phyloP scores from a whole-genome alignment of 2,888 invertebrate species.

The Furcula furcula region DNA sequence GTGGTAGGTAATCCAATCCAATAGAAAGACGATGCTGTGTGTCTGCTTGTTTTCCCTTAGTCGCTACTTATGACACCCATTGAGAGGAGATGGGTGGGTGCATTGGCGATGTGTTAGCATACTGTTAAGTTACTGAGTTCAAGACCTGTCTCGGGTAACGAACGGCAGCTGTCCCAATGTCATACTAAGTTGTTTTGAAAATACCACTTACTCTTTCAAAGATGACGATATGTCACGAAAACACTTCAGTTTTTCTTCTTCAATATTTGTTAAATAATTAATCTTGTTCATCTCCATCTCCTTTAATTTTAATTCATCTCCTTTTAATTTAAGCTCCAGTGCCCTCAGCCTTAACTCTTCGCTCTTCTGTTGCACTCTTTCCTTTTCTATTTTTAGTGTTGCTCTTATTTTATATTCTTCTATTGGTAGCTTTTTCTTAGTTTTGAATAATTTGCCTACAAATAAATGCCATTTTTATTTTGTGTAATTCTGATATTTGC shows the following conservation, averaged over 20 bases:
- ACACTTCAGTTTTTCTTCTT: conserved; percentile 48
- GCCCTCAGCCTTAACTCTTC: conserved; percentile 47
- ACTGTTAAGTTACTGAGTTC: too few species aligned
- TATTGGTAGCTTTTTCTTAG: conserved; percentile 26
- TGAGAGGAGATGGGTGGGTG: too few species aligned
- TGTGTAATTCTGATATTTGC: too few species aligned
- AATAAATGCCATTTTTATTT: too few species aligned
- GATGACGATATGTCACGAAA: conserved; percentile 44
- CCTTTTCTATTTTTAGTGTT: conserved; percentile 38
- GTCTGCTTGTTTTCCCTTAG: too few species aligned
- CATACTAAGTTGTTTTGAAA: neutral
- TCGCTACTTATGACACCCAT: too few species aligned
- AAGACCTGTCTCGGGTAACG: too few species aligned
- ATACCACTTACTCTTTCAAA: conserved; percentile 40
- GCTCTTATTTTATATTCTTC: conserved; percentile 39
- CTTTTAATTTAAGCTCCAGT: conserved; percentile 44
- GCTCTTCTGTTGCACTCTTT: conserved; percentile 38
- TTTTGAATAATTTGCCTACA: conserved; percentile 21
- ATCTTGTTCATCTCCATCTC: conserved; percentile 51
- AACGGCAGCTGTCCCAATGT: neutral
- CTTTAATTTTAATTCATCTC: conserved; percentile 44
- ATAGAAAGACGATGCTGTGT: too few species aligned
- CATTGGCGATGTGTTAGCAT: too few species aligned
- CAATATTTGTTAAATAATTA: conserved; percentile 43
- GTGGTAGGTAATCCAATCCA: too few species aligned